Evolutionary conservation across 1,140 invertebrate species (phyloP), one percentile per base, ranked within the genome.

Genomic region (Meloidogyne chitwoodi): DNA sequence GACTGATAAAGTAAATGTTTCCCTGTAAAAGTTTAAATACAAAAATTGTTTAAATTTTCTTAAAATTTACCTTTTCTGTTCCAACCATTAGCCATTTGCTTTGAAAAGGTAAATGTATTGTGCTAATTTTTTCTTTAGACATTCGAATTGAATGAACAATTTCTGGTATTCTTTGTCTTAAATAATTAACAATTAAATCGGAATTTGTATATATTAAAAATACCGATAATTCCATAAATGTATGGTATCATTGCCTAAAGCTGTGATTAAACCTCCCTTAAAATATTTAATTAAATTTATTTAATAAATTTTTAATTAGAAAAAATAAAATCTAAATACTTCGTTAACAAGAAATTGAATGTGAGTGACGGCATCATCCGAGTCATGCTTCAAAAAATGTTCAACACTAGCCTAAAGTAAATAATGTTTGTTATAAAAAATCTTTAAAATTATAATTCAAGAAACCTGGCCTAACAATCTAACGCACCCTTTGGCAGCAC

Each of bases 81-180:
- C 96, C 96, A 74, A 98, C 92, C 89, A 98, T 96, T 79, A 99
- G 89, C 96, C 96, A 99, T 91, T 98, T 98, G 84, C 93, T 95
- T 90, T 95, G 93, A 84, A 98, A 92, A 61, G 95, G 93, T 83
- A 98, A 91, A 88, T 94, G 92, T 83, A 96, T 92, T 89, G 91
- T 93, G 29, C 94, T 96, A 86, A 98, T 93, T 88, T 94, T 96
- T 70, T 86, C 83, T 68, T 85, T 85, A n/a, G 72, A 71, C 78
- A 84, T 74, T 67, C 80, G 81, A 12, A 84, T 31, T n/a, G 84
- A 84, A 72, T 86, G 81, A 63, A 81, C 84, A 22, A 85, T 86
- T 72, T 85, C 81, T 14, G 83, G 77, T 6, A 62, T 91, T 90
- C 97, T 97, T 89, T 96, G 94, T 78, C 94, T 73, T 12, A 1